Base-by-base conservation (phyloP, 2,113 vertebrate species). In the Hoplias malabaricus region DNA sequence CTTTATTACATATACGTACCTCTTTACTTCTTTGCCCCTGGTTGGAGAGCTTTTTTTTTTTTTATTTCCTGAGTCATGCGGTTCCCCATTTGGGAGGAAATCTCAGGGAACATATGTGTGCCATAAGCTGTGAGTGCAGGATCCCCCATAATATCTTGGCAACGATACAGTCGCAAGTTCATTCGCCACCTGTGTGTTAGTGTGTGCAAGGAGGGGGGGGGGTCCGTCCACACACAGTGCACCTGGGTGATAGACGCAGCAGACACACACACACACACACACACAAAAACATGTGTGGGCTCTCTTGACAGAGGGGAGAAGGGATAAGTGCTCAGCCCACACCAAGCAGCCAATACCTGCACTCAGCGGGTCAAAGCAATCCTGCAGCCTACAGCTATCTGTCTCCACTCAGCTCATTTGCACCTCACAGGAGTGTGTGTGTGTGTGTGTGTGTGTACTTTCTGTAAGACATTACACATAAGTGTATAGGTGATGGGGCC, bases 141-240 rank as follows among this genome's bases (percentile, higher is more conserved):
- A 83, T 77, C 62, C 69, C 77, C 71, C 62, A 80, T 80, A 71
- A 76, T 76, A 79, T 83, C 81, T 76, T 83, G 81, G 81, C 77
- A 79, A 57, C 27, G 53, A 23, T 71, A 76, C 81, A 79, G 77
- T 79, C 61, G 38, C 38, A 53, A 61, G 67, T 72, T 79, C 71
- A 46, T 54, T 76, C 16, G 12, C 71, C 81, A 83, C 81, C 81
- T 83, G 77, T 31, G 34, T 11, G 68, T 62, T 48, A 59, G 42
- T 69, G 65, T 69, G 33, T 69, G 63, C 25, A 46, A 53, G 73
- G 12, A n/a, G 3, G 33, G 53, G 33, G 0, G 1, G 21, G 50
- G 19, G 48, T 59, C 48, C n/a, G 21, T 53, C 48, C 48, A 53
- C 48, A 53, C n/a, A 11, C 48, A 53, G 48, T 1, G 48, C 48